Evolutionary conservation across 2,888 invertebrate genomes (phyloP).

Genomic region (Lucinisca nassula): DNA sequence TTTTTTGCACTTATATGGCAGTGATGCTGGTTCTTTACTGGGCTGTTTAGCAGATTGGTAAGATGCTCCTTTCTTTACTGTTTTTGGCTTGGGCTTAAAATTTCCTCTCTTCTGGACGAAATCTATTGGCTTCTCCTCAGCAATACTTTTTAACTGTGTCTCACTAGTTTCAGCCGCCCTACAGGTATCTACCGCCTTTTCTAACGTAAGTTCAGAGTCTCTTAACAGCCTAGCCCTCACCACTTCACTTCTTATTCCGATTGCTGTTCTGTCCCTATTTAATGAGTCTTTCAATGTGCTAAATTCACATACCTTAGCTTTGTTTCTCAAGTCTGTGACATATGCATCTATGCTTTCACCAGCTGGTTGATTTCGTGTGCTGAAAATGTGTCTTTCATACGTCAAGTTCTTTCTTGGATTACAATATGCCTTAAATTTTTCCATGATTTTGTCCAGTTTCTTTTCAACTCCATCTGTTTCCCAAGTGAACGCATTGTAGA

Average conservation of each 20-base stretch:
- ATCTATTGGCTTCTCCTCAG: not conserved
- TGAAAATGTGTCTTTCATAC: not conserved
- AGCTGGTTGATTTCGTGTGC: not conserved
- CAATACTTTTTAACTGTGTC: not conserved
- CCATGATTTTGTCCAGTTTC: not conserved
- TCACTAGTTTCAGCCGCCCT: not conserved
- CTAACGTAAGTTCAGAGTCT: not conserved
- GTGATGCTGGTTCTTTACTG: not conserved
- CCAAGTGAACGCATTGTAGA: not conserved
- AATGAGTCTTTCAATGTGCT: not conserved
- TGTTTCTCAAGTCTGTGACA: conserved; percentile 1
- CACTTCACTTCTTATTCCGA: not conserved
- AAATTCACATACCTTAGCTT: conserved; percentile 1
- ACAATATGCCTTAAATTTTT: not conserved
- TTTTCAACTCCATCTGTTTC: not conserved
- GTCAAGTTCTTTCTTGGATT: not conserved
- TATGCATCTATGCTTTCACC: not conserved
- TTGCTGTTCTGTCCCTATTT: not conserved
- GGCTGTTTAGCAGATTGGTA: not conserved
- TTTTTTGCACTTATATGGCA: not conserved
- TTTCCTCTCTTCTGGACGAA: not conserved
- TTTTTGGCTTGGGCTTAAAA: not conserved
- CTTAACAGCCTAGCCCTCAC: not conserved
- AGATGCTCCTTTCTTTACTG: not conserved
- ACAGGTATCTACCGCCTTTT: not conserved